Base-by-base conservation (phyloP, 2,113 vertebrate genomes). In the Daubentonia madagascariensis region DNA sequence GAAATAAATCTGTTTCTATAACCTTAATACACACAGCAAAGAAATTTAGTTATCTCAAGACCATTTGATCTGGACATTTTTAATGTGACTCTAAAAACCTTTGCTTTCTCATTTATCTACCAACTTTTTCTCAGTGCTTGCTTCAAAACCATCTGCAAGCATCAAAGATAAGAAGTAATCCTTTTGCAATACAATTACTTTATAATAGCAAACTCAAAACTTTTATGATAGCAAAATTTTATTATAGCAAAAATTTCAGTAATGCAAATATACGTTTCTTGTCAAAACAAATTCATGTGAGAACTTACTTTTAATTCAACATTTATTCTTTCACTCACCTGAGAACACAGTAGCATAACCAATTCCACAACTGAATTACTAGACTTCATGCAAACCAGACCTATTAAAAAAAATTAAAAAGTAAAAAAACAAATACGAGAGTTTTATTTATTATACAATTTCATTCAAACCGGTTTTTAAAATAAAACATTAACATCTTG, bases 301-400 rank as follows among this genome's bases (percentile, higher is more conserved):
- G 99, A 99, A 98, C 65, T 63, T 63, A 61, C 43, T 92, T 85
- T 83, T 70, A 87, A 84, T 75, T 85, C 57, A 68, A 63, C 25
- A 90, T 96, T 79, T 67, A 80, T 59, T n/a, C 20, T 2, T 9
- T 54, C 70, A 97, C 99, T 99, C 98, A 99, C 99, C 99, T 99
- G 99, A 98, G 99, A 99, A 98, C 99, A 99, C 93, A 99, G 99
- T 8, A 99, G 99, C 99, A 99, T 99, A 98, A 99, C 99, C 98
- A 99, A 98, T 98, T 99, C 99, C 98, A 99, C 99, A 97, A 99
- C 99, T 14, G 99, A 99, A 98, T 99, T 99, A 99, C 99, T 99
- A 65, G 99, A 99, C 98, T 99, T 99, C 99, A 99, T 99, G 94
- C 99, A 99, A 98, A 99, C 99, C 98, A 99, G 98, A 98, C 99